Base-by-base conservation (phyloP, 1,140 invertebrate species). In the Anastatus disparis region DNA sequence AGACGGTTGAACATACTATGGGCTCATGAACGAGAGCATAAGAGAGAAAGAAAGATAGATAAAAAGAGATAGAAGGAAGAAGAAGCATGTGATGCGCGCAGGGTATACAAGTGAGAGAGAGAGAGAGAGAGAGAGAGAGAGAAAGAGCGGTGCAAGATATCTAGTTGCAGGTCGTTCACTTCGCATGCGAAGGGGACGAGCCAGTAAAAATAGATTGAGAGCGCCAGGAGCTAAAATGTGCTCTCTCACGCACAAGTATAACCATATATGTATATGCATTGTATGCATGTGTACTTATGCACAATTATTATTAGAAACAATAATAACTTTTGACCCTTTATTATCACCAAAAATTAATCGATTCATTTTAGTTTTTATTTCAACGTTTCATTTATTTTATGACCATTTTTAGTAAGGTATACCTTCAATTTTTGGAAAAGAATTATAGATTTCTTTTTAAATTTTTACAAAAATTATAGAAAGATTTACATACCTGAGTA, bases 401-500 rank as follows among this genome's bases (percentile, higher is more conserved):
- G n/a, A n/a, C n/a, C n/a, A n/a, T n/a, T n/a, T n/a, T n/a, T n/a
- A n/a, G n/a, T n/a, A n/a, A n/a, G n/a, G n/a, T n/a, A n/a, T n/a
- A n/a, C n/a, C n/a, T n/a, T n/a, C n/a, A n/a, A n/a, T n/a, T n/a
- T n/a, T n/a, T n/a, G n/a, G n/a, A n/a, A n/a, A n/a, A n/a, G n/a
- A n/a, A n/a, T n/a, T n/a, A n/a, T n/a, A n/a, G n/a, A n/a, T n/a
- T n/a, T n/a, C n/a, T n/a, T n/a, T n/a, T n/a, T n/a, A n/a, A n/a
- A n/a, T n/a, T n/a, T n/a, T n/a, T n/a, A n/a, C n/a, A n/a, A n/a
- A n/a, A n/a, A n/a, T n/a, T n/a, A 20, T 31, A n/a, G 15, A 13
- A 2, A 6, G n/a, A 2, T 9, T 1, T 58, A 83, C 85, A 87
- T 87, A 96, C 94, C 93, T 96, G 95, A 82, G 95, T 97, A 83